These are phyloP conservation scores for Kradibia gibbosae DNA, from an alignment of 1,140 invertebrate genomes.

Conservation along the genomic window DNA sequence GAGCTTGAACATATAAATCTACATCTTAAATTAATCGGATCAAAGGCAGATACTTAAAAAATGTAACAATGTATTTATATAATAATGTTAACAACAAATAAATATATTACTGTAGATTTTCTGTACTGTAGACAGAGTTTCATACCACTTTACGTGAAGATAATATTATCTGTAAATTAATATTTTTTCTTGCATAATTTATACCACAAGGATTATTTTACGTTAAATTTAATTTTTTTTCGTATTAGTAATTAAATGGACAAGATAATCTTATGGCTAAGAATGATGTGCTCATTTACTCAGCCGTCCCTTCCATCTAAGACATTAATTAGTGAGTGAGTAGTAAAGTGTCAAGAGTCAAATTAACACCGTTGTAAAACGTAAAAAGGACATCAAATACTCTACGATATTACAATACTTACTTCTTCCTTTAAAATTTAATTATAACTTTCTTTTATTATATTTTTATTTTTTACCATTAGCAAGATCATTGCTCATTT, in stretches of 20 bases:
- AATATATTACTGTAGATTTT: no score
- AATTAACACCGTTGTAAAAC: neutral
- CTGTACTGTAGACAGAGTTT: no score
- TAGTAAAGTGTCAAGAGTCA: neutral
- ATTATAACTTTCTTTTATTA: neutral
- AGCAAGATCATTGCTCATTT: neutral
- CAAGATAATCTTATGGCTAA: neutral
- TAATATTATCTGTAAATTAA: no score
- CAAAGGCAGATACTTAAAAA: no score
- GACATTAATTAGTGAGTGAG: neutral
- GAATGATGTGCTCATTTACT: no score
- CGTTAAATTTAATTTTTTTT: no score
- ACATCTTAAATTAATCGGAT: no score
- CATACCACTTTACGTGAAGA: no score
- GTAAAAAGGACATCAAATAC: neutral
- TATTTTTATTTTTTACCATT: conserved; percentile 11
- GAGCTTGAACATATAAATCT: no score
- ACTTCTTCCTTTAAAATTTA: conserved; percentile 1
- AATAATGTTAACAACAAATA: no score
- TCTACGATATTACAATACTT: neutral
- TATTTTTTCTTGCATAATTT: no score
- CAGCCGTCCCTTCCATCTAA: neutral
- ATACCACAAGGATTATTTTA: neutral
- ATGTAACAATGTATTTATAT: no score
- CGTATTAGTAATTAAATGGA: neutral